These are phyloP conservation scores for Leucophenga varia DNA, from an alignment of 1,140 invertebrate species.

Conservation along the genomic window DNA sequence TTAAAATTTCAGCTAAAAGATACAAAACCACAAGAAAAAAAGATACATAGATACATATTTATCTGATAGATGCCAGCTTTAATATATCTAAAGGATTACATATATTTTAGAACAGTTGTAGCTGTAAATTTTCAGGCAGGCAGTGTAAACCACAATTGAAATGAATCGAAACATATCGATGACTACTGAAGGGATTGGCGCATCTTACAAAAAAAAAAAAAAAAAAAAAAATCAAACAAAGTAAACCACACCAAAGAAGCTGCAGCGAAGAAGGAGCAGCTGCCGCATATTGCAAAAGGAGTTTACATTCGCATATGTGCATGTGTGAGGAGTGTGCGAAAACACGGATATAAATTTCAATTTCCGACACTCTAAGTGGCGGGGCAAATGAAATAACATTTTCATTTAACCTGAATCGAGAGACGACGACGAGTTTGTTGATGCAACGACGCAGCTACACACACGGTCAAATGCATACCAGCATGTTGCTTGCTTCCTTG, in stretches of 20 bases:
- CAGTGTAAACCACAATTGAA: conserved; percentile 35
- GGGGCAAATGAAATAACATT: conserved; percentile 56
- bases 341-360: conserved; percentile 56
- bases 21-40: too few relatives aligned
- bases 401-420: conserved; percentile 55
- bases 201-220: too few relatives aligned
- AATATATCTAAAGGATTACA: too few relatives aligned
- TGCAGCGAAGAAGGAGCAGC: conserved; percentile 2
- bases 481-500: not conserved
- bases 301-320: not conserved
- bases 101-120: conserved; percentile 9
- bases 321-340: conserved; percentile 20
- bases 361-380: conserved; percentile 56
- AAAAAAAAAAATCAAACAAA: too few relatives aligned
- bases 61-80: too few relatives aligned
- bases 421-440: conserved; percentile 4
- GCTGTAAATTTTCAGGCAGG: conserved; percentile 5
- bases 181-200: too few relatives aligned
- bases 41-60: too few relatives aligned
- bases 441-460: not conserved
- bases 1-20: too few relatives aligned
- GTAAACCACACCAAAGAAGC: conserved; percentile 38
- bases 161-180: conserved; percentile 31
- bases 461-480: conserved; percentile 8
- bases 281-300: not conserved